Base-by-base conservation (phyloP, 2,113 vertebrate genomes). In the Varanus komodoensis region DNA sequence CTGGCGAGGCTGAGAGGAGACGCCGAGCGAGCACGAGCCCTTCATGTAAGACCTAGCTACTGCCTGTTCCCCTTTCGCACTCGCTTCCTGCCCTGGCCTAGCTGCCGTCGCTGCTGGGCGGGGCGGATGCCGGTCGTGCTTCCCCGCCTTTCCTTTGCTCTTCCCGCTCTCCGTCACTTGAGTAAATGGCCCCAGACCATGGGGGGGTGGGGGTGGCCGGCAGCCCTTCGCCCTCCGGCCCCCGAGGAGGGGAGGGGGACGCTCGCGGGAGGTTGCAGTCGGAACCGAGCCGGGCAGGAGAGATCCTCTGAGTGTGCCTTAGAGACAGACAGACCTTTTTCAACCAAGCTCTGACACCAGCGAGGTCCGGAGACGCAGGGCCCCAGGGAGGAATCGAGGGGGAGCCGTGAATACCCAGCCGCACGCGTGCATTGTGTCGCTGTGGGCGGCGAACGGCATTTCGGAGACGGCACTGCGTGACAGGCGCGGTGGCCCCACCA, bases 151-250 rank as follows among this genome's bases (percentile, higher is more conserved):
- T 23, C 8, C 2, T 0, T 27, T 57, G 14, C 9, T 5, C 1
- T 71, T 0, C 23, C 21, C 0, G 21, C 0, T 23, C 1, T 52
- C 8, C 0, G 14, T 8, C 34, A 1, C 19, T 15, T 67, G 2
- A 8, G 29, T 2, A 21, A 68, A 32, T 5, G 32, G 29, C 11
- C 52, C 34, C 52, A 21, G 27, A 32, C 32, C 11, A 6, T 64
- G 21, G 8, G 8, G 73, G 73, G 73, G 23, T 29, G n/a, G 38
- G 54, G 48, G 3, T n/a, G 52, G 85, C 75, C 68, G 85, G 57
- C 2, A 3, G 23, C 34, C 38, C 25, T n/a, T 0, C 0, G 0
- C 8, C 61, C 44, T 61, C 44, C 32, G 52, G 15, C 4, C 7
- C 3, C 1, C 25, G 21, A 14, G 29, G 11, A 19, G 17, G 6